Conservation (phyloP, 2,888 invertebrate genomes). For the Andrena hattorfiana region DNA sequence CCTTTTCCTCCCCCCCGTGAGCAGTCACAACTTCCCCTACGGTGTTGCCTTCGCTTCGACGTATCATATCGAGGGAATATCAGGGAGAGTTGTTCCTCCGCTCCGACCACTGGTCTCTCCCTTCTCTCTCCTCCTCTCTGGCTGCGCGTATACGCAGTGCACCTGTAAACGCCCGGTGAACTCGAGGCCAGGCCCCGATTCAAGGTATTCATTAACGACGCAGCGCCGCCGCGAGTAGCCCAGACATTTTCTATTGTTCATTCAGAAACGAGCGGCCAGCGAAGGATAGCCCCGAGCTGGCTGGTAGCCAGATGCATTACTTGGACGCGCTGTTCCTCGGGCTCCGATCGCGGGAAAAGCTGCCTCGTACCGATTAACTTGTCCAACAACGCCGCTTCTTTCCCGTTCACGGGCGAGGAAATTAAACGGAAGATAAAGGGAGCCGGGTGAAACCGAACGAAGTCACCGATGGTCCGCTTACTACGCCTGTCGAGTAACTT, state of each 20-base stretch:
- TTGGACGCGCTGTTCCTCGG: conserved; percentile 28
- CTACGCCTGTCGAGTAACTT: no score
- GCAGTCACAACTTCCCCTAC: conserved; percentile 40
- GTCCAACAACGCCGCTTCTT: no score
- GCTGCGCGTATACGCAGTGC: conserved; percentile 46
- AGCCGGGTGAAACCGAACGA: no score
- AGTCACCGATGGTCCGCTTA: no score
- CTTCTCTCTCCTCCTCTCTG: background rate
- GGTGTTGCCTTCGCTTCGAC: conserved; percentile 7
- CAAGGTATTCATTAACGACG: conserved; percentile 74
- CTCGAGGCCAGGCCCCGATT: conserved; percentile 73
- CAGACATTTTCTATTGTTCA: conserved; percentile 75
- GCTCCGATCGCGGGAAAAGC: conserved; percentile 34
- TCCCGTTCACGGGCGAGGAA: no score
- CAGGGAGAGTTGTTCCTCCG: conserved; percentile 26
- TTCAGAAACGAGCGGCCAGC: conserved; percentile 70
- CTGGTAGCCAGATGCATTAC: conserved; percentile 68
- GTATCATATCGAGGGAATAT: conserved; percentile 27
- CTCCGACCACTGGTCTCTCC: conserved; percentile 46
- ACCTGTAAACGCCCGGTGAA: conserved; percentile 73
- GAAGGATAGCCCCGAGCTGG: conserved; percentile 67
- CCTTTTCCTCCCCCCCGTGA: conserved; percentile 12
- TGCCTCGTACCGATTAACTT: conserved; percentile 43
- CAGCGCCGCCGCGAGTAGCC: conserved; percentile 65
- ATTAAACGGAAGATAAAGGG: no score